These are phyloP conservation scores for Drosophila arizonae DNA, from an alignment of 1,140 invertebrate species.

Conservation along the genomic window DNA sequence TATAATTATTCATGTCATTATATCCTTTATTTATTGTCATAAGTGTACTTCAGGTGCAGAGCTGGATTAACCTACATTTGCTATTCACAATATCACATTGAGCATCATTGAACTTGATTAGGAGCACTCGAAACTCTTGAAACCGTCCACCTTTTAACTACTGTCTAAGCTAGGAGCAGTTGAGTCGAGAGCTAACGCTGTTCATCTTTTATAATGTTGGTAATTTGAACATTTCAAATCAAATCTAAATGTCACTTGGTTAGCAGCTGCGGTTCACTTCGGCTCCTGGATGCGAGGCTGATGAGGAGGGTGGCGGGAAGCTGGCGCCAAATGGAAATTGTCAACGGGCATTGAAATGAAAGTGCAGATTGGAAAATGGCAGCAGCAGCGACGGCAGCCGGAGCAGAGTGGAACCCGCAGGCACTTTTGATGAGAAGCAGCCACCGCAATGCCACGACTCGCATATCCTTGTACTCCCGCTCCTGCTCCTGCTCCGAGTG, in stretches of 20 bases:
- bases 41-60: too few relatives aligned
- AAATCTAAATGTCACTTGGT: conserved; percentile 79
- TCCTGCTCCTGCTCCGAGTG: neutral
- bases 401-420: conserved; percentile 52
- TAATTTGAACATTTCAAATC: conserved; percentile 81
- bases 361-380: conserved; percentile 77
- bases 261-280: conserved; percentile 68
- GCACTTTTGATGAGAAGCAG: conserved; percentile 69
- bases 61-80: too few relatives aligned
- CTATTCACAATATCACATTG: too few relatives aligned
- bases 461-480: neutral
- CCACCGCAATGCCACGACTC: conserved; percentile 25
- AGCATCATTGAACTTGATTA: conserved; percentile 5
- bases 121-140: conserved; percentile 5
- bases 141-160: conserved; percentile 9
- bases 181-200: conserved; percentile 42
- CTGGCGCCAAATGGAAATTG: conserved; percentile 73
- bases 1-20: too few relatives aligned
- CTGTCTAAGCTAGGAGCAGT: conserved; percentile 7
- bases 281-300: conserved; percentile 1
- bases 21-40: too few relatives aligned
- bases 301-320: conserved; percentile 3
- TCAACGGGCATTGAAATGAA: conserved; percentile 77
- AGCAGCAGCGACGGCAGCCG: conserved; percentile 49
- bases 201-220: conserved; percentile 80